These are phyloP conservation scores for Eriosoma lanigerum DNA, from an alignment of 1,140 invertebrate genomes.

Conservation along the genomic window DNA sequence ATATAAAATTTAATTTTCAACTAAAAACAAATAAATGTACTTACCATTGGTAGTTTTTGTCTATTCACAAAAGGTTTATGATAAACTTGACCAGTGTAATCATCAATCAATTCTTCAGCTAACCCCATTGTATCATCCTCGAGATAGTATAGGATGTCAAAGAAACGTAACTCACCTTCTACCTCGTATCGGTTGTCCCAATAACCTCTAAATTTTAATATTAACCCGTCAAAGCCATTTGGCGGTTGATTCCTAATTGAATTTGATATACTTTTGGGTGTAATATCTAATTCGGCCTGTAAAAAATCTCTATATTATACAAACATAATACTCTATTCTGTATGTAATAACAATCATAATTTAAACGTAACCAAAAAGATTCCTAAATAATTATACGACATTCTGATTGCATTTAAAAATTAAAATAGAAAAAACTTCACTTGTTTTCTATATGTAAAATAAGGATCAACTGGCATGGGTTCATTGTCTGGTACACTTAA, in stretches of 20 bases:
- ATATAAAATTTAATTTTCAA: too few species aligned
- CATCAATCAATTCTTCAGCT: background rate
- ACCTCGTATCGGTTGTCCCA: conserved; percentile 4
- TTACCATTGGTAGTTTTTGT: conserved; percentile 2
- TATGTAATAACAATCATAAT: background rate
- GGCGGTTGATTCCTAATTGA: too few species aligned
- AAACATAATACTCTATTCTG: background rate
- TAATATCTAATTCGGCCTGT: background rate
- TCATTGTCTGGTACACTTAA: background rate
- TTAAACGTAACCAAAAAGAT: background rate
- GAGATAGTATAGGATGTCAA: background rate
- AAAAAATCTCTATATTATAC: background rate
- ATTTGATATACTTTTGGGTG: background rate
- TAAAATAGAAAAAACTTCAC: background rate
- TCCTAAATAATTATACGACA: background rate
- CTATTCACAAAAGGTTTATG: background rate
- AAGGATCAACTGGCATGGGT: conserved; percentile 21
- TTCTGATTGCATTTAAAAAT: background rate
- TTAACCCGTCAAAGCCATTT: background rate
- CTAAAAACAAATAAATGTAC: too few species aligned
- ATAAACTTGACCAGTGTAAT: background rate
- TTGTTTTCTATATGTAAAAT: conserved; percentile 16
- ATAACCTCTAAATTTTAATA: conserved; percentile 21
- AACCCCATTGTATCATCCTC: conserved; percentile 7
- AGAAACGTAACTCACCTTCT: conserved; percentile 10